Conservation (phyloP, 2,113 vertebrate genomes). For the Eulacestoma nigropectus region DNA sequence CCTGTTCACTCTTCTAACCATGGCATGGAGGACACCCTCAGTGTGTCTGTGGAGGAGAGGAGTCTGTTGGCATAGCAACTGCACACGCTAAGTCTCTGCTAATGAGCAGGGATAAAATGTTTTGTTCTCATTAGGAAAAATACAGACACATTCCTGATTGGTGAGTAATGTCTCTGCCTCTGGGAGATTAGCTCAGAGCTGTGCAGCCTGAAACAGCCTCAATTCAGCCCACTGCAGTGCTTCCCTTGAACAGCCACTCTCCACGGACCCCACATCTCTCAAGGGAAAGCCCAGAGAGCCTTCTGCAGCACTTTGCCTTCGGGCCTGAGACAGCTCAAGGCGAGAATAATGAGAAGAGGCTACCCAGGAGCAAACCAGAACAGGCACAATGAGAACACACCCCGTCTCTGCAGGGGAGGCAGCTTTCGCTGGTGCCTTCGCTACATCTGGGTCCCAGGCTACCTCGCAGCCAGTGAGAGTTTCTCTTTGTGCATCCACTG, state of each 20-base stretch:
- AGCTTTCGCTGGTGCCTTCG: rapidly evolving
- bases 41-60: slow-evolving; percentile 44
- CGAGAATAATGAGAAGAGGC: slow-evolving; percentile 32
- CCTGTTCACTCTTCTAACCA: slow-evolving; percentile 48
- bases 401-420: neutral
- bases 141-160: slow-evolving; percentile 71
- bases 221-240: slow-evolving; percentile 40
- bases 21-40: slow-evolving; percentile 43
- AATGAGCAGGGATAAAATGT: slow-evolving; percentile 69
- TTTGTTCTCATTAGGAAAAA: slow-evolving; percentile 74
- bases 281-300: neutral
- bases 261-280: neutral
- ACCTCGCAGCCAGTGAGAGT: neutral
- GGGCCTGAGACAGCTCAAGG: slow-evolving; percentile 32
- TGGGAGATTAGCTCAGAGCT: slow-evolving; percentile 58
- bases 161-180: slow-evolving; percentile 72
- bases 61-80: slow-evolving; percentile 68
- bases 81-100: slow-evolving; percentile 56
- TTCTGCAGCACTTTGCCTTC: slow-evolving; percentile 3
- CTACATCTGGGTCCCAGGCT: slow-evolving; percentile 18
- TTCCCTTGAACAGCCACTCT: slow-evolving; percentile 32
- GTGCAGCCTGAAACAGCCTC: slow-evolving; percentile 55
- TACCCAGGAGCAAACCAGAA: slow-evolving; percentile 20
- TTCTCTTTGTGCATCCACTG: neutral
- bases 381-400: slow-evolving; percentile 7